Conservation (phyloP, 2,888 invertebrate species). For the Metacarcinus magister region DNA sequence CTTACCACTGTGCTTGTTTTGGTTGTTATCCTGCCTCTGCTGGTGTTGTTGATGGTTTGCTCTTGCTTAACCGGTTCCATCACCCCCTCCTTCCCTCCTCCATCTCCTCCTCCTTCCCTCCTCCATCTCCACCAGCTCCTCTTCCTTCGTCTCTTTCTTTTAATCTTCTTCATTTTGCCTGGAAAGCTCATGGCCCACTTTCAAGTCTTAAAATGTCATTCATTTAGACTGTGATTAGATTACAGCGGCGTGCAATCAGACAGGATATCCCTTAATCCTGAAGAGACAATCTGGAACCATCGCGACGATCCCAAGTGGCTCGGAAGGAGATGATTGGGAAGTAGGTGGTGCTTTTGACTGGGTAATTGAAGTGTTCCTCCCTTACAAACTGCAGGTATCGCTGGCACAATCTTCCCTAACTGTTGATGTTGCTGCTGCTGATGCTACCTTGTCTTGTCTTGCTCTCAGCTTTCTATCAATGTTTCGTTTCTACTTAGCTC, state of each 20-base stretch:
- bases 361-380: constrained; percentile 20
- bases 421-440: not conserved
- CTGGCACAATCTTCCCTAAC: not conserved
- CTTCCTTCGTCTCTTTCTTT: not conserved
- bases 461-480: not conserved
- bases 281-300: not conserved
- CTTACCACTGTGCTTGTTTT: not conserved
- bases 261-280: not conserved
- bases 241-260: not conserved
- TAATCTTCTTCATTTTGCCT: not conserved
- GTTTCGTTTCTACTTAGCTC: not conserved
- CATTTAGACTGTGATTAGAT: constrained; percentile 38
- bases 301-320: not conserved
- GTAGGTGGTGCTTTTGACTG: constrained; percentile 7
- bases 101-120: not conserved
- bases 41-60: not conserved
- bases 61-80: not conserved
- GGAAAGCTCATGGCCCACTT: not conserved
- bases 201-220: not conserved
- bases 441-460: not conserved
- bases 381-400: constrained; percentile 17
- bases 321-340: constrained; percentile 26
- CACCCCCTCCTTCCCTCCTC: not conserved
- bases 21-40: not conserved
- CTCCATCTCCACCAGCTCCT: not conserved